A percentile compares a stretch with the other conserved stretches of the same genome.
These are phyloP conservation scores for Malthinus flaveolus DNA, from an alignment of 2,888 invertebrate species.

Conservation along the genomic window DNA sequence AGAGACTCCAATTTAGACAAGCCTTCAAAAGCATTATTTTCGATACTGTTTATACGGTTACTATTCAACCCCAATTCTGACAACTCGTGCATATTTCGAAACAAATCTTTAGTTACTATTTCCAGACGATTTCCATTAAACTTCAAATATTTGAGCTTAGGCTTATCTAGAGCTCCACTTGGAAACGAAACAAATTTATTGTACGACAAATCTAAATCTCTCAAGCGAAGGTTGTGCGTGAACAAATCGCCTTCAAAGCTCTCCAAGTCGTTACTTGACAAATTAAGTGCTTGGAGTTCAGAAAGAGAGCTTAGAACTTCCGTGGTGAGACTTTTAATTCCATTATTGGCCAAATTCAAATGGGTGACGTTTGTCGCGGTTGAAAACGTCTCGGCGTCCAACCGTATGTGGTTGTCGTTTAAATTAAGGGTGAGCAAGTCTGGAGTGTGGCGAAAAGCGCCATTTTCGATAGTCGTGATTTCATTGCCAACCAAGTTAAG, in stretches of 20 bases:
- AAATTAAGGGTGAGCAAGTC: background rate
- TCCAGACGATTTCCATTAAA: background rate
- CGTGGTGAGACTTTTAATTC: background rate
- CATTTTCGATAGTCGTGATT: background rate
- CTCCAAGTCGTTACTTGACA: background rate
- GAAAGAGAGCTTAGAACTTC: background rate
- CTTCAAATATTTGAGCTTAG: background rate
- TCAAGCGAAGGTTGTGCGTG: background rate
- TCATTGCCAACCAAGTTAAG: background rate
- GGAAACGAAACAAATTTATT: background rate
- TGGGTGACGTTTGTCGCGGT: background rate
- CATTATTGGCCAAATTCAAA: background rate
- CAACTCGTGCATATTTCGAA: background rate
- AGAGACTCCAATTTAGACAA: background rate
- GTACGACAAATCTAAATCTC: background rate
- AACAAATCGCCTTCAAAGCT: background rate
- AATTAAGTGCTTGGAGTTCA: background rate
- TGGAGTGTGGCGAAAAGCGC: background rate
- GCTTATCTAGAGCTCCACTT: too few species aligned
- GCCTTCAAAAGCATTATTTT: background rate
- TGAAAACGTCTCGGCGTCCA: background rate
- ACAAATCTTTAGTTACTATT: background rate
- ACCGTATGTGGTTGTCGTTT: background rate
- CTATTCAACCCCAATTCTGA: background rate
- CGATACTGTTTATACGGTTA: background rate